A percentile compares a stretch with the other conserved stretches of the same genome.
phyloP scores from a whole-genome alignment of 2,888 invertebrate species.

The Abscondita cerata region DNA sequence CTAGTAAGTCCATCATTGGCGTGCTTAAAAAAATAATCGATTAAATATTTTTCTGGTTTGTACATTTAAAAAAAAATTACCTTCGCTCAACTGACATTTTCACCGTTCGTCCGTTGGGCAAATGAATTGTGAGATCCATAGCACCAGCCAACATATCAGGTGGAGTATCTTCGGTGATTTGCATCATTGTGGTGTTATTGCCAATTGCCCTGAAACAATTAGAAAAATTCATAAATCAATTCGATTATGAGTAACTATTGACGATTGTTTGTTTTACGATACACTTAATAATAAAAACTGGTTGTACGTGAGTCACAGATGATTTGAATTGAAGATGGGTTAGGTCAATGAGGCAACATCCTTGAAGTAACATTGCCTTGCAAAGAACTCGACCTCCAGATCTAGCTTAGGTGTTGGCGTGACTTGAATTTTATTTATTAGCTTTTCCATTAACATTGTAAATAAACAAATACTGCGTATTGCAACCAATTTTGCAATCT shows the following conservation, averaged over 20 bases:
- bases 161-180: constrained; percentile 72
- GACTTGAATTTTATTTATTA: constrained; percentile 3
- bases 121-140: constrained; percentile 71
- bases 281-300: neutral
- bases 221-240: constrained; percentile 3
- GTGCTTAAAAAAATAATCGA: too few species aligned
- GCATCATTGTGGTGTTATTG: constrained; percentile 56
- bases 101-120: constrained; percentile 63
- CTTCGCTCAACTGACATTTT: constrained; percentile 66
- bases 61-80: constrained; percentile 47
- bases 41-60: too few species aligned
- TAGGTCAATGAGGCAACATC: constrained; percentile 15
- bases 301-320: neutral
- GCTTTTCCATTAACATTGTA: too few species aligned
- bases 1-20: constrained; percentile 79
- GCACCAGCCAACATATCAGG: constrained; percentile 73
- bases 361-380: constrained; percentile 23
- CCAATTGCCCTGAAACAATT: constrained; percentile 46
- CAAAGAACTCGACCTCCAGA: constrained; percentile 20
- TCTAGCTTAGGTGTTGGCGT: neutral
- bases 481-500: too few species aligned
- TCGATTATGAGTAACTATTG: too few species aligned
- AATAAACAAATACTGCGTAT: too few species aligned
- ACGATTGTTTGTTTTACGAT: too few species aligned
- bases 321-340: constrained; percentile 8